Conservation (phyloP, 1,140 invertebrate genomes). For the Hylyphantes graminicola region DNA sequence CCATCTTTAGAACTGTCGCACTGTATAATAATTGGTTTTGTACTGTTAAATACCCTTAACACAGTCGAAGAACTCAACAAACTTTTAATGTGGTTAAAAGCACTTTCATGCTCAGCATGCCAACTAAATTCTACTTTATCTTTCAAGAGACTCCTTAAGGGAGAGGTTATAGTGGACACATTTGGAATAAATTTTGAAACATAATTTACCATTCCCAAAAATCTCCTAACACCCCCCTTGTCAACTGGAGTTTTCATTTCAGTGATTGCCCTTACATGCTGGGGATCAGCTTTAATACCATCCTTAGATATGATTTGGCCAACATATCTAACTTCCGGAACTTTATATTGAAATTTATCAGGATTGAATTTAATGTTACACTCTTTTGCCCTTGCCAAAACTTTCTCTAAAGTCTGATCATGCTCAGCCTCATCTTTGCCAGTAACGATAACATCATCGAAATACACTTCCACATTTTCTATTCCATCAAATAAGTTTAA, state of each 20-base stretch:
- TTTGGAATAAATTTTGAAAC: slow-evolving; percentile 45
- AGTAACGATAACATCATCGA: slow-evolving; percentile 40
- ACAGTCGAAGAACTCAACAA: slow-evolving; percentile 12
- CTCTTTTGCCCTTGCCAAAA: not conserved
- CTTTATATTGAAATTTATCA: slow-evolving; percentile 55
- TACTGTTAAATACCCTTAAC: slow-evolving; percentile 32
- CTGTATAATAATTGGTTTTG: slow-evolving; percentile 22
- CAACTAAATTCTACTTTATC: slow-evolving; percentile 28
- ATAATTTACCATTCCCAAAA: slow-evolving; percentile 50
- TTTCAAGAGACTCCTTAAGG: slow-evolving; percentile 16
- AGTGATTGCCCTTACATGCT: slow-evolving; percentile 47
- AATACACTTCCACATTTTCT: slow-evolving; percentile 16
- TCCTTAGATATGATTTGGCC: slow-evolving; percentile 36
- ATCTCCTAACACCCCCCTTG: slow-evolving; percentile 24
- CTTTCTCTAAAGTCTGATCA: not conserved
- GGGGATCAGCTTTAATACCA: slow-evolving; percentile 27
- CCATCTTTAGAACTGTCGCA: slow-evolving; percentile 51
- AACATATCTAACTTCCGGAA: slow-evolving; percentile 47
- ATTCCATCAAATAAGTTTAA: not conserved
- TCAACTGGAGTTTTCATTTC: slow-evolving; percentile 31
- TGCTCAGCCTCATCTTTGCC: slow-evolving; percentile 20
- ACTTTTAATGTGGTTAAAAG: slow-evolving; percentile 19
- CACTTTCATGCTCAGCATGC: not conserved
- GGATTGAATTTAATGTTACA: slow-evolving; percentile 32
- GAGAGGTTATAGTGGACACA: slow-evolving; percentile 34